Conservation (phyloP, 1,140 invertebrate species). For the Calephelis virginiensis region DNA sequence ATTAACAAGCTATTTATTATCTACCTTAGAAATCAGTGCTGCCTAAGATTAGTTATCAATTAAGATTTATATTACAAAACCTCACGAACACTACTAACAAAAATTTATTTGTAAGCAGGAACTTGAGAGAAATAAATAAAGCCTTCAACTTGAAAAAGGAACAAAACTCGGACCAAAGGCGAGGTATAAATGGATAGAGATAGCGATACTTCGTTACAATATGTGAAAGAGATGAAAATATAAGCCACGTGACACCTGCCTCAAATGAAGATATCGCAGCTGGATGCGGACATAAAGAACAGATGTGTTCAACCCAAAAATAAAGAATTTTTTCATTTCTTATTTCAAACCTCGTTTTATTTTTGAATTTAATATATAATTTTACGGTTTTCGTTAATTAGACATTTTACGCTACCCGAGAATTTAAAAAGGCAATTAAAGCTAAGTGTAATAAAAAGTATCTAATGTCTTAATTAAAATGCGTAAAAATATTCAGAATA, state of each 20-base stretch:
- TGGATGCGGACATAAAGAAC: constrained; percentile 58
- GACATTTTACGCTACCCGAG: constrained; percentile 6
- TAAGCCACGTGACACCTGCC: constrained; percentile 72
- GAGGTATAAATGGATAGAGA: constrained; percentile 57
- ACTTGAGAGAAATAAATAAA: constrained; percentile 66
- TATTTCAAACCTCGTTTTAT: constrained; percentile 21
- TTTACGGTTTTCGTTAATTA: constrained; percentile 10
- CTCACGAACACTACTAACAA: constrained; percentile 32
- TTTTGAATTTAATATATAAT: not conserved
- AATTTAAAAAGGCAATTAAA: not conserved
- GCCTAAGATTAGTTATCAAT: constrained; percentile 13
- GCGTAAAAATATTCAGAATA: not conserved
- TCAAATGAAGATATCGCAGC: constrained; percentile 77
- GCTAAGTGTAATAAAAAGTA: not conserved
- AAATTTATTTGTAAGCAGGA: constrained; percentile 58
- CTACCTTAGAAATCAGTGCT: constrained; percentile 8
- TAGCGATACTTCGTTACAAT: constrained; percentile 21
- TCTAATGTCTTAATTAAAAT: constrained; percentile 12
- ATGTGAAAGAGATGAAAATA: constrained; percentile 40
- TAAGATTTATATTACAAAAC: constrained; percentile 21
- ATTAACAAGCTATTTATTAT: constrained; percentile 11
- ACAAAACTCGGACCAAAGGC: constrained; percentile 47
- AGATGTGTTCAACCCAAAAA: constrained; percentile 50
- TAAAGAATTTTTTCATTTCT: constrained; percentile 27
- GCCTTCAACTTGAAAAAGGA: constrained; percentile 53